Evolutionary conservation across 2,888 invertebrate species (phyloP), one percentile per base, ranked within the genome.

Genomic region (Agrochola lota): DNA sequence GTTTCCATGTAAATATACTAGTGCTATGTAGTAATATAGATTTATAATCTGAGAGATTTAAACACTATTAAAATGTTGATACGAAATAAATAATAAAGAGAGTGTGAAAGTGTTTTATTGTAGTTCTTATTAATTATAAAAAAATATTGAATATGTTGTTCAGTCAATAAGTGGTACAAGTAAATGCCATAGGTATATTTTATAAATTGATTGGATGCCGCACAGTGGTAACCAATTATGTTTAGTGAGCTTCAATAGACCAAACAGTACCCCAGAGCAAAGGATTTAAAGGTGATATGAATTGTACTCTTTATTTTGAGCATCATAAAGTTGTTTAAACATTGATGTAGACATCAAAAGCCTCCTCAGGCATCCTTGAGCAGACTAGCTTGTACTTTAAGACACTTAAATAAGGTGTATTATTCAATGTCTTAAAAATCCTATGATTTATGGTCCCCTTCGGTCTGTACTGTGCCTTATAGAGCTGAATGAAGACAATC

Each of bases 71-170:
- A 40, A 68, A 73, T 49, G 59, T 66, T 81, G 49, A 63, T 76
- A 81, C 11, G 2, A 71, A 85, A 85, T 82, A 82, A 85, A 85
- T 40, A 60, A n/a, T 80, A 80, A n/a, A 20, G 46, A 55, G 84
- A 76, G 83, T 85, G 83, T 76, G n/a, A 15, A 62, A 52, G 67
- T 81, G 63, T 85, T 85, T 85, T 83, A 85, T 83, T 83, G 26
- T 63, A 67, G 8, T 26, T 55, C 35, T 55, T 63, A 60, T 30
- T 46, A 46, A 46, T 6, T 40, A 35, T 23, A 66, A n/a, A 71
- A 17, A n/a, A 43, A 43, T 11, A 40, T 40, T 40, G 2, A 35
- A 35, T 35, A 43, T 9, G 9, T 43, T 43, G 43, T 43, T 62
- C 8, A 70, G 57, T 57, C 46, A 26, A 1, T 30, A 30, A 30